Base-by-base conservation (phyloP, 92 coral and sea anemone genomes). In the Porites lobata region DNA sequence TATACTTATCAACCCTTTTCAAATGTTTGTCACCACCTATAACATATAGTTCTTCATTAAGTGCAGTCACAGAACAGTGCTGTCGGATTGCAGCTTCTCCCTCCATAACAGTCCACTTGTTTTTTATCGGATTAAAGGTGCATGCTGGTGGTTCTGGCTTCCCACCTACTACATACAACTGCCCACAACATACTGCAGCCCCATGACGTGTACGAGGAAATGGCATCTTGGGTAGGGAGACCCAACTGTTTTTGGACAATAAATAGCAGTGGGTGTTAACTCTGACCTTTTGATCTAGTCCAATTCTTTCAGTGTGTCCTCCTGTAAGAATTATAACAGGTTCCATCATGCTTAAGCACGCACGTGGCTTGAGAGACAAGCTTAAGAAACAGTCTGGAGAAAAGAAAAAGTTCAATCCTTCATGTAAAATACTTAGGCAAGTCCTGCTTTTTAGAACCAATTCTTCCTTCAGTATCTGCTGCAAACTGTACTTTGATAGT, bases 401-500 rank as follows among this genome's bases (percentile, higher is more conserved):
- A 15, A 85, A 85, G 59, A 89, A 75, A 20, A 82, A 85, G 70
- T 77, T 62, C 57, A 92, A 75, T 22, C 86, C 93, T 52, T 88
- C 86, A 71, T 78, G 92, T 64, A 94, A 78, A 53, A 86, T 77
- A 26, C 75, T 85, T 21, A 69, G 10, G 24, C 95, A 86, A 63
- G 72, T 56, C 19, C 69, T 54, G 61, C 86, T 92, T 32, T 70
- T 75, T 15, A 72, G 82, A 65, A 94, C 93, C 64, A 92, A 74
- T 8, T 82, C 75, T 21, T 92, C 94, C 43, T 75, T 88, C 54
- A 83, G 78, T 26, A 79, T 71, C 19, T 80, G 77, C 9, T 82
- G 78, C 7, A 94, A 76, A 66, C 90, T 86, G 24, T 92, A 82
- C 32, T 88, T 92, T n/a, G 97, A 88, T 77, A 92, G 17, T 20